Conservation (phyloP, 2,113 vertebrate genomes). For the Shinisaurus crocodilurus region DNA sequence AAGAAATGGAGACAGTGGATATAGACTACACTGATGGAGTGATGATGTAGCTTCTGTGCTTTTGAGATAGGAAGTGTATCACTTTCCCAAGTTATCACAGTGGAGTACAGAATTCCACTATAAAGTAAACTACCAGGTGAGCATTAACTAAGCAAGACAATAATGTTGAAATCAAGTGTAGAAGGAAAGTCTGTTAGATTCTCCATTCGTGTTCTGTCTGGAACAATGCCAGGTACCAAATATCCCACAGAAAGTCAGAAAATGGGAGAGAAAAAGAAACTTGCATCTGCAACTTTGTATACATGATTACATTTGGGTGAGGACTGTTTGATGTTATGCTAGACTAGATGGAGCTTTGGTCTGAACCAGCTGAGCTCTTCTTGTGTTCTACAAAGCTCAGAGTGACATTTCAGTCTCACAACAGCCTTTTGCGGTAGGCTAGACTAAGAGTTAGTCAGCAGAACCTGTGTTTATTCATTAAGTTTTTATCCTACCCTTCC, state of each 20-base stretch:
- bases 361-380: not conserved
- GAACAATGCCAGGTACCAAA: not conserved
- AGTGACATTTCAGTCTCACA: too few relatives aligned
- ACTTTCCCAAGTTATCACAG: not conserved
- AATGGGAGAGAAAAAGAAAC: not conserved
- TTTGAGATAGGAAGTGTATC: not conserved
- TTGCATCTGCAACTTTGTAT: not conserved
- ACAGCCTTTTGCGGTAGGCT: too few relatives aligned
- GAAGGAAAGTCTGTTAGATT: not conserved
- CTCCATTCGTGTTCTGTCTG: too few relatives aligned
- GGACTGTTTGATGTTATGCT: not conserved
- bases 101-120: not conserved
- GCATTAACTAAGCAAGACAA: not conserved
- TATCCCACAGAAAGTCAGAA: not conserved
- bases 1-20: not conserved
- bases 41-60: too few relatives aligned
- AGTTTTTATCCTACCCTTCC: not conserved
- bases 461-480: not conserved
- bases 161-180: not conserved
- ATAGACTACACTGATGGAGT: not conserved
- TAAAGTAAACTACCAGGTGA: not conserved
- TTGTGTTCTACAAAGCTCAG: not conserved
- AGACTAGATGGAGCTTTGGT: not conserved
- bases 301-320: too few relatives aligned
- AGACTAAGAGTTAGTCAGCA: too few relatives aligned